Conservation (phyloP, 2,888 invertebrate species). For the Ferdinandea cuprea region DNA sequence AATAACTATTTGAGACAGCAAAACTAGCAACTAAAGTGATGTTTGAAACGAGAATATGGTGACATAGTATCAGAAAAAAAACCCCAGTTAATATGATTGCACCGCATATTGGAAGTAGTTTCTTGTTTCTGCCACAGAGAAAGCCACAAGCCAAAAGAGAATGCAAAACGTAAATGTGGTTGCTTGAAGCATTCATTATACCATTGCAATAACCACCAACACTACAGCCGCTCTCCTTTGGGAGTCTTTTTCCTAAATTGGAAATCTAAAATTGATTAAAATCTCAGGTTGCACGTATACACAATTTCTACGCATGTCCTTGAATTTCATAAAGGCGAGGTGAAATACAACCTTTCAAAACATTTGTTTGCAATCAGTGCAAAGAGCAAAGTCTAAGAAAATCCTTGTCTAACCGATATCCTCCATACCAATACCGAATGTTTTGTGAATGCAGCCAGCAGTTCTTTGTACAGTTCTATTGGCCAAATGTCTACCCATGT, state of each 20-base stretch:
- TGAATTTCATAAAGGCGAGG: background rate
- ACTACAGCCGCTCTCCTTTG: slow-evolving; percentile 20
- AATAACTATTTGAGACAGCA: no score
- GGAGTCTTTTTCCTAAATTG: slow-evolving; percentile 57
- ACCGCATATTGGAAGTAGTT: no score
- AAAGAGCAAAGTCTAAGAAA: slow-evolving; percentile 3
- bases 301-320: slow-evolving; percentile 47
- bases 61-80: no score
- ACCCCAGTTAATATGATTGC: no score
- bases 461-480: slow-evolving; percentile 25
- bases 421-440: background rate
- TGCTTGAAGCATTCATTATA: background rate
- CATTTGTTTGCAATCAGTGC: slow-evolving; percentile 10
- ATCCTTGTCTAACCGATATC: slow-evolving; percentile 14
- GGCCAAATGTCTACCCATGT: slow-evolving; percentile 40
- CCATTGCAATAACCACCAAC: background rate
- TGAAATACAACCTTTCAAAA: slow-evolving; percentile 10
- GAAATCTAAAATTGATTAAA: slow-evolving; percentile 72
- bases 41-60: no score
- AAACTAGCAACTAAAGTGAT: no score
- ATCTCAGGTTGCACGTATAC: slow-evolving; percentile 37
- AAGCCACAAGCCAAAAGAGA: slow-evolving; percentile 14
- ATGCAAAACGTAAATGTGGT: background rate
- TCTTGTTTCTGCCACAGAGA: no score
- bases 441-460: background rate